These are phyloP conservation scores for Acrobasis repandana DNA, from an alignment of 2,888 invertebrate genomes.

Conservation along the genomic window DNA sequence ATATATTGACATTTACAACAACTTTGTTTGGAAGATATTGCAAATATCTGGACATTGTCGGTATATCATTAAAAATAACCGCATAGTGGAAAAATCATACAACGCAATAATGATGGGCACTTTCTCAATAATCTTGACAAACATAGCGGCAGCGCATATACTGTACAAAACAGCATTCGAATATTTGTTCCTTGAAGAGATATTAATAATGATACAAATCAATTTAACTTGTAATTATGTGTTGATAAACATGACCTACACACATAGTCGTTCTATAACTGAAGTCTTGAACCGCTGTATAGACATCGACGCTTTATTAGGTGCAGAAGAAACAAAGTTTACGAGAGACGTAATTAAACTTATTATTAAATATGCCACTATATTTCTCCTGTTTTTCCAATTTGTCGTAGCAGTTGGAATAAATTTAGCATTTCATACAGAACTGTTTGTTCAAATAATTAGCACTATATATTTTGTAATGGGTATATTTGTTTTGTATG, in stretches of 20 bases:
- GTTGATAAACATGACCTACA: background rate
- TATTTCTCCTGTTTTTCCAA: background rate
- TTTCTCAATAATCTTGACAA: background rate
- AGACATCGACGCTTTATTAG: background rate
- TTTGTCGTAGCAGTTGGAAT: background rate
- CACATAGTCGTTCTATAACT: background rate
- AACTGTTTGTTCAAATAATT: background rate
- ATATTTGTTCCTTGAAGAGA: background rate
- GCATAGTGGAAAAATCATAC: background rate
- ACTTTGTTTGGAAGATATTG: background rate
- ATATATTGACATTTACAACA: background rate
- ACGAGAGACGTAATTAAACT: background rate
- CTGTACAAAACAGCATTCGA: background rate
- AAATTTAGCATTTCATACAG: background rate
- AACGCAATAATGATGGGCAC: background rate
- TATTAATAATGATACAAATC: background rate
- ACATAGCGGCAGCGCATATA: background rate
- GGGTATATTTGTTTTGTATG: background rate
- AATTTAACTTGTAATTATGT: background rate
- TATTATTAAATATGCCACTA: background rate
- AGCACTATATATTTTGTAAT: background rate
- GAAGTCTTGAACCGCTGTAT: constrained; percentile 1
- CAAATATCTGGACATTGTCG: constrained; percentile 4
- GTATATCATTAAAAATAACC: background rate
- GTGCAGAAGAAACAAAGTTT: background rate